Percentiles rank a stretch among this genome's conserved stretches.
Evolutionary conservation across 1,140 invertebrate genomes (phyloP).

Genomic region (Zaprionus ghesquierei): DNA sequence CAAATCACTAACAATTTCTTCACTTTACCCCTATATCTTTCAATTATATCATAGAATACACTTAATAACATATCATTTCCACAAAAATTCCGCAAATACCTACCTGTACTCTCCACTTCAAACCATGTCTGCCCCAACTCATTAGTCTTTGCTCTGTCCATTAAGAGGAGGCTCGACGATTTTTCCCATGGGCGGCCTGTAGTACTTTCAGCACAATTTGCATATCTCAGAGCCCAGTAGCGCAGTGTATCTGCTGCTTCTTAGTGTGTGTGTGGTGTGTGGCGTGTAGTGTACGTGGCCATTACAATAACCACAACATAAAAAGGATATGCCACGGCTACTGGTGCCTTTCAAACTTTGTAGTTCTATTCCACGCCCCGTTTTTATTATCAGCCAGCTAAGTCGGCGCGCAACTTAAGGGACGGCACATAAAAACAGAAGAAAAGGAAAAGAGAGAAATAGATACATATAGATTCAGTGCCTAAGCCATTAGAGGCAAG

Average conservation of each 20-base stretch:
- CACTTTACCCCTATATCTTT: neutral
- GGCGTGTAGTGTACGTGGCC: conserved; percentile 58
- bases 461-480: conserved; percentile 9
- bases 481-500: conserved; percentile 74
- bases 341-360: conserved; percentile 66
- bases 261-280: neutral
- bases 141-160: conserved; percentile 19
- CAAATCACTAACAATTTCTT: neutral
- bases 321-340: conserved; percentile 69
- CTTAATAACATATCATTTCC: neutral
- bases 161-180: neutral
- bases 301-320: conserved; percentile 81
- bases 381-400: conserved; percentile 67
- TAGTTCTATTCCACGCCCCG: conserved; percentile 59
- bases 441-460: neutral
- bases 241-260: neutral
- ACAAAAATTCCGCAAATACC: neutral
- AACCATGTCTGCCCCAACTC: conserved; percentile 4
- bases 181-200: conserved; percentile 7
- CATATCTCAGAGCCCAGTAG: conserved; percentile 27
- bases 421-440: conserved; percentile 60
- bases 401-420: conserved; percentile 59
- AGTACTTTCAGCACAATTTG: conserved; percentile 28
- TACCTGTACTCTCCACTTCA: neutral
- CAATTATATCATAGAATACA: neutral